Conservation (phyloP, 2,113 vertebrate species). For the Formicarius rufipectus region DNA sequence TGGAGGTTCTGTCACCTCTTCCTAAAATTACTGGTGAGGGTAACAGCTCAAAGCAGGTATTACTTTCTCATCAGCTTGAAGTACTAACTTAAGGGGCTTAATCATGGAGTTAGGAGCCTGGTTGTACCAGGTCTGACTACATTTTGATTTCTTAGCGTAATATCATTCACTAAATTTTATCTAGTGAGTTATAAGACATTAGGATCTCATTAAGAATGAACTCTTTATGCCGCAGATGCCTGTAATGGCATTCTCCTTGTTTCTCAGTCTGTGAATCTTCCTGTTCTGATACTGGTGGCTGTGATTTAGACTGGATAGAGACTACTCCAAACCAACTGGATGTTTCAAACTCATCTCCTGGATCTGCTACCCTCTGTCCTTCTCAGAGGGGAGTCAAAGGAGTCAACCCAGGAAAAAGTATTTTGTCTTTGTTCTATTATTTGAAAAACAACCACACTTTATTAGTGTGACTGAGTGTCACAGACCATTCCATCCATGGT, state of each 20-base stretch:
- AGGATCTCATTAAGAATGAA: neutral
- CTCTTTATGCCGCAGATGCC: neutral
- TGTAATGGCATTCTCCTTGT: neutral
- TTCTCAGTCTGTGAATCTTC: neutral
- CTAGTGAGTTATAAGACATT: neutral
- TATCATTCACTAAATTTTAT: neutral
- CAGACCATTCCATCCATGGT: neutral
- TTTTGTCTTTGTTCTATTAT: neutral
- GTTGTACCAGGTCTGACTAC: neutral
- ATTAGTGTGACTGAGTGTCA: neutral
- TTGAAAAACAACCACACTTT: neutral
- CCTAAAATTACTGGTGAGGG: neutral
- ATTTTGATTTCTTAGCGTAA: neutral
- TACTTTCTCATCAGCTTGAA: neutral
- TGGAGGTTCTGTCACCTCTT: neutral
- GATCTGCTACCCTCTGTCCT: neutral
- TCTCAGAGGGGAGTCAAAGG: neutral
- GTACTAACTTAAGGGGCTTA: neutral
- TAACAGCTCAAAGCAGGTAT: neutral
- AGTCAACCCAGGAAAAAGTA: neutral
- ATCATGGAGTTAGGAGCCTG: neutral
- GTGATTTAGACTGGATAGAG: neutral
- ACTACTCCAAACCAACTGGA: neutral
- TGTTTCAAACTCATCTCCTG: neutral
- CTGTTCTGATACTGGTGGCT: neutral